Base-by-base conservation (phyloP, 2,797 vertebrate genomes). In the Argya squamiceps region DNA sequence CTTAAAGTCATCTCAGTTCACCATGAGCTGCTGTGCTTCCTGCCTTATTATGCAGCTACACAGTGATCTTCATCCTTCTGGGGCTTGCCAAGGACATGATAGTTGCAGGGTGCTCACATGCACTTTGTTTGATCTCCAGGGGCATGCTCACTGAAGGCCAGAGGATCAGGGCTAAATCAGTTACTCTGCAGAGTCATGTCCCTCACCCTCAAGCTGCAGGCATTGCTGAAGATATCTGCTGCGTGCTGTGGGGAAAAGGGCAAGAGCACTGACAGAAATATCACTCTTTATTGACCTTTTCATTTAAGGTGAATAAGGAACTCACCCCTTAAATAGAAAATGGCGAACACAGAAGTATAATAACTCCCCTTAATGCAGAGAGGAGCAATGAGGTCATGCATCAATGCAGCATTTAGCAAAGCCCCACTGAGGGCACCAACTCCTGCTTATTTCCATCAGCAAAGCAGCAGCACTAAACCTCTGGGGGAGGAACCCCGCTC, bases 1-100 rank as follows among this genome's bases (percentile, higher is more conserved):
- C 46, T 70, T 89, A 39, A 93, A 93, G 91, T 71, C 75, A 92
- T 60, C 46, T 87, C 37, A 74, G 71, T 64, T 92, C 86, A 93
- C 26, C 20, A 32, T 3, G 44, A 89, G 86, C 86, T 89, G 84
- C 64, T 80, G 23, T 53, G 60, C 50, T 60, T 91, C 64, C 56
- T 88, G 59, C 30, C 13, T 77, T 56, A 37, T 11, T 64, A 63
- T 52, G 41, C 53, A 82, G 50, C 47, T 73, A n/a, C 29, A 53
- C 4, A 30, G 18, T 12, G 34, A 75, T 58, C 65, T 78, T 74
- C 43, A 24, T 43, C 37, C 62, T 67, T 39, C 81, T 34, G 24
- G 71, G 65, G 36, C 68, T 88, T 88, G 65, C 27, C 75, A 87
- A 95, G 89, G 81, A 53, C 68, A 32, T 41, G 44, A 50, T 2